Conservation (phyloP, 2,888 invertebrate genomes). For the Melitaea athalia region DNA sequence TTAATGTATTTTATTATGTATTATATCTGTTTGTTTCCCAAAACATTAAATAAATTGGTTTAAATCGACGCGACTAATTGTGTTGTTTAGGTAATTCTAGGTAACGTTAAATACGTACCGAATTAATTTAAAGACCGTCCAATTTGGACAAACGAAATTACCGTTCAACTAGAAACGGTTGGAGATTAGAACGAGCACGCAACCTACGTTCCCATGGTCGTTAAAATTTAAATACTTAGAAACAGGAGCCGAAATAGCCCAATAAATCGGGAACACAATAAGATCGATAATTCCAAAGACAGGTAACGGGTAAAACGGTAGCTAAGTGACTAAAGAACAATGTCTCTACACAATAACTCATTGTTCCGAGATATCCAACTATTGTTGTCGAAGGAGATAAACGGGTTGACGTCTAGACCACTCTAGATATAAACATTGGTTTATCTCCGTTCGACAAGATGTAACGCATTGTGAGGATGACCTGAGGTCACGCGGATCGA, state of each 20-base stretch:
- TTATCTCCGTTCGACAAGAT: conserved; percentile 66
- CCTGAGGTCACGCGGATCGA: conserved; percentile 71
- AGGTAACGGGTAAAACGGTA: conserved; percentile 75
- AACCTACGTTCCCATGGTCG: conserved; percentile 67
- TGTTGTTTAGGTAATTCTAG: conserved; percentile 25
- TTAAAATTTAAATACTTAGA: conserved; percentile 67
- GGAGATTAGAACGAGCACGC: conserved; percentile 43
- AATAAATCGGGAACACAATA: conserved; percentile 74
- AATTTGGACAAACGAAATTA: conserved; percentile 40
- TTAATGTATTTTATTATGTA: too few species aligned
- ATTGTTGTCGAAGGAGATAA: conserved; percentile 43
- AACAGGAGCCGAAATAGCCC: conserved; percentile 63
- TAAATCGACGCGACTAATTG: conserved; percentile 19
- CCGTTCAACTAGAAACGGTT: conserved; percentile 40
- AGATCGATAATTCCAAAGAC: conserved; percentile 74
- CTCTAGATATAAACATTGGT: conserved; percentile 53
- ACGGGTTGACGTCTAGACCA: conserved; percentile 43
- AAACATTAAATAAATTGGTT: neutral
- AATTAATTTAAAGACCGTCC: conserved; percentile 25
- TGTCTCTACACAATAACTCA: conserved; percentile 55
- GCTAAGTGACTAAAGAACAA: conserved; percentile 76
- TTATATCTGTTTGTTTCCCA: too few species aligned
- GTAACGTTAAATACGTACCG: conserved; percentile 25
- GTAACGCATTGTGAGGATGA: conserved; percentile 65
- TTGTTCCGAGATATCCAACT: conserved; percentile 62